A percentile compares a stretch with the other conserved stretches of the same genome.
These are phyloP conservation scores for Drosophila bunnanda DNA, from an alignment of 2,888 invertebrate species.

Conservation along the genomic window DNA sequence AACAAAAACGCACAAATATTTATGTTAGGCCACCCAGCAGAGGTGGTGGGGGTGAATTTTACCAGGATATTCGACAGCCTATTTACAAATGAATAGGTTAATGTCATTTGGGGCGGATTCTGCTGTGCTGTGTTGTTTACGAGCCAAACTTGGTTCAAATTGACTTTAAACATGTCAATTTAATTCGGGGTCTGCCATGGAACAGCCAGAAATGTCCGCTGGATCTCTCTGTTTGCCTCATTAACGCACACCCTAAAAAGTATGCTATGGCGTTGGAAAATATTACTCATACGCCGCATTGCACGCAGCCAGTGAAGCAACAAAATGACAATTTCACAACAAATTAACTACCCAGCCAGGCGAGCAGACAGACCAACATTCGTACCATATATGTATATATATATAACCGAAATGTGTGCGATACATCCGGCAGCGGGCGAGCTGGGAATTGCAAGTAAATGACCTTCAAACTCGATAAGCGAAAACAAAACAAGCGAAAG, in stretches of 20 bases:
- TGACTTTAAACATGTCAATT: conserved; percentile 79
- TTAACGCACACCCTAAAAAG: conserved; percentile 58
- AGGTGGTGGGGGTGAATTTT: conserved; percentile 30
- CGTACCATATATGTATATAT: conserved; percentile 18
- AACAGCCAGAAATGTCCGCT: background rate
- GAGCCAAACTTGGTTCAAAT: conserved; percentile 68
- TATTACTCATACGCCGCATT: conserved; percentile 76
- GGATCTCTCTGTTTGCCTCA: conserved; percentile 45
- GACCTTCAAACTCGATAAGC: conserved; percentile 81
- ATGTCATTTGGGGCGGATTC: conserved; percentile 51
- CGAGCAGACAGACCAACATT: conserved; percentile 57
- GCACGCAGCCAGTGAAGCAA: conserved; percentile 75
- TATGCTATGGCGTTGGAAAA: conserved; percentile 47
- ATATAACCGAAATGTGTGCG: conserved; percentile 50
- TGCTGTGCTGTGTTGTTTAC: conserved; percentile 58
- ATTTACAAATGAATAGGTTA: conserved; percentile 80
- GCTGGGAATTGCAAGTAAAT: conserved; percentile 70
- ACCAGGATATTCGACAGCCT: conserved; percentile 72
- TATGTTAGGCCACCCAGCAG: conserved; percentile 54
- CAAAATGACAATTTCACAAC: conserved; percentile 79
- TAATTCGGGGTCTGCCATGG: conserved; percentile 42
- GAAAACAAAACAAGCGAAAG: conserved; percentile 80
- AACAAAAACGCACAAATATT: conserved; percentile 78
- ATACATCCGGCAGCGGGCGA: conserved; percentile 11
- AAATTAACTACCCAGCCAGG: conserved; percentile 75